Conservation (phyloP, 23 tunicate genomes). For the Diplosoma virens region DNA sequence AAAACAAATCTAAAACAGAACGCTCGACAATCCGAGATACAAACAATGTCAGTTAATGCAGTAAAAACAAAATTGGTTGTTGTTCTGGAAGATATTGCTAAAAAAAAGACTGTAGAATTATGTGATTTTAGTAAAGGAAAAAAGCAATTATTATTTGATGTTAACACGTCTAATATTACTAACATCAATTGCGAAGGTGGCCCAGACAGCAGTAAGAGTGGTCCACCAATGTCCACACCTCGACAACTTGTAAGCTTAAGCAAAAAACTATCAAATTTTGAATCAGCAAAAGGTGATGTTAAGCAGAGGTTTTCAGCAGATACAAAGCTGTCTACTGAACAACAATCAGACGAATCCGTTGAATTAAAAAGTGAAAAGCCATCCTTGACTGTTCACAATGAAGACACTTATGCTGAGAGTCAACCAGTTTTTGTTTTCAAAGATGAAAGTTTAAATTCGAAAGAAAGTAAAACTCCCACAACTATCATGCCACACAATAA, state of each 20-base stretch:
- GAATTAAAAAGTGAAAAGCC: not conserved
- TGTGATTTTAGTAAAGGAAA: no score
- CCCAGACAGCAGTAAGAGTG: not conserved
- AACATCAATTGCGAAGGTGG: not conserved
- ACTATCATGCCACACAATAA: no score
- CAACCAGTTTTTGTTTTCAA: not conserved
- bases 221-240: conserved; percentile 5
- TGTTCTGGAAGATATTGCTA: no score
- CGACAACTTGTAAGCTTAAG: not conserved
- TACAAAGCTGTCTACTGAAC: no score
- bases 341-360: not conserved
- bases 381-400: not conserved
- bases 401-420: not conserved
- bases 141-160: not conserved
- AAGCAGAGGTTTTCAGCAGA: no score
- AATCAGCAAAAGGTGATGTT: no score
- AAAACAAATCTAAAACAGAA: no score
- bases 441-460: not conserved
- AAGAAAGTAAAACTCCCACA: no score
- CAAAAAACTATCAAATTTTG: not conserved
- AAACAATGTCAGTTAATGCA: no score
- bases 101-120: no score
- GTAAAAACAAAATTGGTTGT: no score
- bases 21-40: no score
- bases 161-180: not conserved